Conservation (phyloP, 2,113 vertebrate species). For the Oreochromis tanganicae region DNA sequence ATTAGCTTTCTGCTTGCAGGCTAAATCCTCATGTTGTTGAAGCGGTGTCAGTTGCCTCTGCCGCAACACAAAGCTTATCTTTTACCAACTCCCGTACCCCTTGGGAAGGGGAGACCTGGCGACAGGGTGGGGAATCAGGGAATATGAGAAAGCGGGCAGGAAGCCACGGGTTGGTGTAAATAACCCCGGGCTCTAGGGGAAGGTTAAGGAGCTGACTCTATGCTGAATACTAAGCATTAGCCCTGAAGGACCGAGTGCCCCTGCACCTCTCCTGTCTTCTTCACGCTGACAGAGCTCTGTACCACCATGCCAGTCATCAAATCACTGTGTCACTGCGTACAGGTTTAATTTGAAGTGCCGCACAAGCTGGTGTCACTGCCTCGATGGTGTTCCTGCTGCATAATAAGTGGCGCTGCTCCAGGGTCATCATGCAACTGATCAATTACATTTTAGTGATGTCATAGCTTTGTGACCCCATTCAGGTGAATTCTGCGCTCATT, state of each 20-base stretch:
- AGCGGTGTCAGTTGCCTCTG: slow-evolving; percentile 55
- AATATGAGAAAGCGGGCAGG: slow-evolving; percentile 22
- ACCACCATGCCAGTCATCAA: neutral
- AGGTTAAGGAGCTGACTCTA: slow-evolving; percentile 35
- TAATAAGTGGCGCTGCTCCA: neutral
- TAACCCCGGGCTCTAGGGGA: slow-evolving; percentile 44
- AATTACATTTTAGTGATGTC: neutral
- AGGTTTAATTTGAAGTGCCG: neutral
- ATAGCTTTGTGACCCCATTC: neutral
- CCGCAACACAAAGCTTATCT: slow-evolving; percentile 58
- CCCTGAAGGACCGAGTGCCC: slow-evolving; percentile 11
- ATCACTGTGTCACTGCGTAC: neutral
- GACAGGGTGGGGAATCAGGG: slow-evolving; percentile 1
- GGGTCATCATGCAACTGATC: neutral
- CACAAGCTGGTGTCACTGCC: neutral
- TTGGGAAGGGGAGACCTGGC: slow-evolving; percentile 17
- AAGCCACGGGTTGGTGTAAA: slow-evolving; percentile 54
- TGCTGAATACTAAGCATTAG: slow-evolving; percentile 42
- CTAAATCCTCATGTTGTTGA: slow-evolving; percentile 63
- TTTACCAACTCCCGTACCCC: slow-evolving; percentile 37
- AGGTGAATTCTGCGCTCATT: neutral
- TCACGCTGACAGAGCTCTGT: neutral
- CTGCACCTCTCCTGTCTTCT: neutral
- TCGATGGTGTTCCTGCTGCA: neutral
- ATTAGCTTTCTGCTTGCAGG: slow-evolving; percentile 49